Base-by-base conservation (phyloP, 2,113 vertebrate genomes). In the Perca flavescens region DNA sequence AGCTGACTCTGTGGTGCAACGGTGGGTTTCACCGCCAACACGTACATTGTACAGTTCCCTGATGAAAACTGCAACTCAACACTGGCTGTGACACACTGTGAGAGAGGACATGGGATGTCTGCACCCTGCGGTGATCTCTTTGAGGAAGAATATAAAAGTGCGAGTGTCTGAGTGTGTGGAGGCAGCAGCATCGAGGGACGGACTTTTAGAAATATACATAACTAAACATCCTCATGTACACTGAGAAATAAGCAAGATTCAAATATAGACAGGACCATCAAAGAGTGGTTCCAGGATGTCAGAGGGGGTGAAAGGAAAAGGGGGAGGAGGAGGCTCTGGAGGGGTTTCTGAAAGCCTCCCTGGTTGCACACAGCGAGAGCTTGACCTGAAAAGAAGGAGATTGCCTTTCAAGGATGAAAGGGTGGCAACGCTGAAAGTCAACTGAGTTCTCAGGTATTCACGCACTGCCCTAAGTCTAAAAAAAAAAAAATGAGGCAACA, bases 331-430 rank as follows among this genome's bases (percentile, higher is more conserved):
- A 84, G 53, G 50, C 36, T 43, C 60, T 58, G 31, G 68, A 84
- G 67, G 69, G 70, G 14, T 34, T 76, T 77, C 74, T 82, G 67
- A 76, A 91, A 83, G 65, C 50, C 72, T 84, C 73, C 84, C 70
- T 76, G 36, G 80, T 84, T 87, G 63, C 79, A 83, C 73, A 92
- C 63, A 84, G 81, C 46, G 12, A 88, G 79, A 74, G 66, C 74
- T 80, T 85, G 85, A 90, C 84, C 88, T 90, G 79, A 84, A 91
- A 86, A 86, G 80, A 83, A 77, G 54, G 67, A 86, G 72, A 82
- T 82, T 85, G 82, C 82, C 85, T 91, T 91, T 93, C 87, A 92
- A 77, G 84, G 79, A 89, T 92, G 88, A 93, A 93, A 92, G 84
- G 28, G 83, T 75, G 64, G 82, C 69, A 74, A 68, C 3, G 31